Evolutionary conservation across 2,113 vertebrate species (phyloP), one percentile per base, ranked within the genome.

Genomic region (Orthonyx spaldingii): DNA sequence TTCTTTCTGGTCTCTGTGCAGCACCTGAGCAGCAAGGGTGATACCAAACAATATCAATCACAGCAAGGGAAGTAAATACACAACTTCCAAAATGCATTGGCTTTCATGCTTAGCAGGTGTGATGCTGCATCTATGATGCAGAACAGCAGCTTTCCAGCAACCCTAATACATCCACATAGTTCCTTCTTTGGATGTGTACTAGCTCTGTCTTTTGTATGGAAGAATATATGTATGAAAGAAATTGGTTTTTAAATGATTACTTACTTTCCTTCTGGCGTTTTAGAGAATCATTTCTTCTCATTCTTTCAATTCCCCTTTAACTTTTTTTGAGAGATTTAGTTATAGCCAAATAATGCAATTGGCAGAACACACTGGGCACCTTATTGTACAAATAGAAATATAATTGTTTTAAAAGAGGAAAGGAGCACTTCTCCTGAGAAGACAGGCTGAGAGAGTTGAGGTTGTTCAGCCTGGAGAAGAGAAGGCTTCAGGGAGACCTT

Each of bases 181-280:
- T 91, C 52, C 30, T 84, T 69, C 53, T 77, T 70, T 32, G 37
- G 15, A 19, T 79, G 64, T 87, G 16, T 77, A 11, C 53, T 78
- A 49, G 49, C 42, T 85, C n/a, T 77, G 42, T 47, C 32, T 77
- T 86, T 32, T 53, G 13, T 70, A 16, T 52, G 24, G 63, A 77
- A 76, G 50, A 80, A 61, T 9, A 49, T 60, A 76, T 18, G 7
- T 65, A n/a, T 61, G 32, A 81, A 94, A 85, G 13, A 93, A 92
- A 84, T 30, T 0, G 0, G 1, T 30, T 94, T 94, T 86, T 37
- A 63, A 88, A 57, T 46, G 37, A 74, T 92, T 93, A 2, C 33
- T 77, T 88, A 33, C 79, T 92, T 96, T 46, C 83, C 52, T 88
- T 88, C 63, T 86, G 83, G 53, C 30, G 23, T 90, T 90, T 93